Percentiles rank a stretch among this genome's conserved stretches.
Conservation (phyloP, 2,888 invertebrate species). For the Trisateles emortualis region DNA sequence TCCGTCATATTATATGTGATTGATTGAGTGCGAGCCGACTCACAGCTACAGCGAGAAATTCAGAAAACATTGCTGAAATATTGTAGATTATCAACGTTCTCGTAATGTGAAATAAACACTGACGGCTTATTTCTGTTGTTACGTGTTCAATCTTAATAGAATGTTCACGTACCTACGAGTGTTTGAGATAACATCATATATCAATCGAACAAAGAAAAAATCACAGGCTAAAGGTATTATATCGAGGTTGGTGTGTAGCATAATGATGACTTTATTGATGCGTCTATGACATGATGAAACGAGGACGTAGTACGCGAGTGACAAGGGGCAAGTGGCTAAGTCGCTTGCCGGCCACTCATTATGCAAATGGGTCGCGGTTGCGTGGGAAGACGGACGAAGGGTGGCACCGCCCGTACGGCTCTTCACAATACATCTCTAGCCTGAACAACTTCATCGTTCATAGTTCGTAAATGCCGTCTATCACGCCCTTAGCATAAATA, state of each 20-base stretch:
- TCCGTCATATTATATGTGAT: neutral
- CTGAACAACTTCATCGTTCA: conserved; percentile 20
- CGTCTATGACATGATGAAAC: neutral
- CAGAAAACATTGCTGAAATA: neutral
- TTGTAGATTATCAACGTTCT: neutral
- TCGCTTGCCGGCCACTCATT: conserved; percentile 56
- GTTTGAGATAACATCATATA: conserved; percentile 12
- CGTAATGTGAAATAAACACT: conserved; percentile 13
- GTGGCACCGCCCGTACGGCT: conserved; percentile 24
- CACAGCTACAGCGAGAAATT: neutral
- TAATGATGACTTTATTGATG: conserved; percentile 10
- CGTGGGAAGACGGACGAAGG: conserved; percentile 15
- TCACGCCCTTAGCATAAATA: conserved; percentile 6
- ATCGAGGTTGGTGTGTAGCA: conserved; percentile 28
- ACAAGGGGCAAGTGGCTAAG: conserved; percentile 33
- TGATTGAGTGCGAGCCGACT: neutral
- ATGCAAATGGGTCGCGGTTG: conserved; percentile 74
- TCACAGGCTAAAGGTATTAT: neutral
- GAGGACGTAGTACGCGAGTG: conserved; percentile 45
- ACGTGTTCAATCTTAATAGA: conserved; percentile 15
- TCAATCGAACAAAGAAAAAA: neutral
- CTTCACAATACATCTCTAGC: conserved; percentile 21
- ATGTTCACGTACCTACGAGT: conserved; percentile 10
- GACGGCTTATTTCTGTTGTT: conserved; percentile 4
- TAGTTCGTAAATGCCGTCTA: conserved; percentile 8